Evolutionary conservation across 2,797 vertebrate genomes (phyloP).

Genomic region (Lacerta agilis): DNA sequence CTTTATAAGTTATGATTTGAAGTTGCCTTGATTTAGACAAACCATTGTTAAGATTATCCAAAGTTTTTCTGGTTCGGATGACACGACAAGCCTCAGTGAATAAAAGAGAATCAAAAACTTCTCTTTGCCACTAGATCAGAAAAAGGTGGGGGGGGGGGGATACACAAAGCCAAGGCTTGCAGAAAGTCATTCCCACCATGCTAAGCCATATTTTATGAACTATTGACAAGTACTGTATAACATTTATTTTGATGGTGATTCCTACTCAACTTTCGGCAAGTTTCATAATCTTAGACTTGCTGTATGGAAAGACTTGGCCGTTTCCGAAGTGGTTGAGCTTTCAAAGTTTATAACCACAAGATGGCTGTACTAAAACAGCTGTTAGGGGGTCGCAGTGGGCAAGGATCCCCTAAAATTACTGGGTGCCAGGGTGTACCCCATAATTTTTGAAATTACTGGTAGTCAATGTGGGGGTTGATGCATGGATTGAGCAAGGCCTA

Average conservation of each 20-base stretch:
- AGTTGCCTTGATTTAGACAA: not conserved
- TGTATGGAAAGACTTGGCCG: not conserved
- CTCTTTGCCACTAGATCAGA: not conserved
- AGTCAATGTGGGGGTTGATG: too few relatives aligned
- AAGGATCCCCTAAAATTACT: too few relatives aligned
- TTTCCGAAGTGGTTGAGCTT: slow-evolving; percentile 16
- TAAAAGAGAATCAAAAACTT: not conserved
- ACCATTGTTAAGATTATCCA: not conserved
- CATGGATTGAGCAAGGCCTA: too few relatives aligned
- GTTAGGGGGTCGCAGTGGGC: too few relatives aligned
- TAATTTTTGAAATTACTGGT: too few relatives aligned
- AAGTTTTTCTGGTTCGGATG: not conserved
- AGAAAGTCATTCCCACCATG: too few relatives aligned
- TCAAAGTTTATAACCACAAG: slow-evolving; percentile 41
- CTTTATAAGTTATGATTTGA: too few relatives aligned
- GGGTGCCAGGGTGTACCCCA: too few relatives aligned
- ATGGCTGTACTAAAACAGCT: slow-evolving; percentile 22
- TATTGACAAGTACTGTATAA: too few relatives aligned
- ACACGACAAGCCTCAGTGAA: not conserved
- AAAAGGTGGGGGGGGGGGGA: not conserved
- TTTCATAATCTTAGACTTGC: not conserved
- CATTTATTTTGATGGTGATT: not conserved
- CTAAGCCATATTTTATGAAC: too few relatives aligned
- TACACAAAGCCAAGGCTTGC: not conserved
- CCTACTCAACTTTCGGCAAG: not conserved